Evolutionary conservation across 2,888 invertebrate species (phyloP), one percentile per base, ranked within the genome.

Genomic region (Drosophila percnosoma): DNA sequence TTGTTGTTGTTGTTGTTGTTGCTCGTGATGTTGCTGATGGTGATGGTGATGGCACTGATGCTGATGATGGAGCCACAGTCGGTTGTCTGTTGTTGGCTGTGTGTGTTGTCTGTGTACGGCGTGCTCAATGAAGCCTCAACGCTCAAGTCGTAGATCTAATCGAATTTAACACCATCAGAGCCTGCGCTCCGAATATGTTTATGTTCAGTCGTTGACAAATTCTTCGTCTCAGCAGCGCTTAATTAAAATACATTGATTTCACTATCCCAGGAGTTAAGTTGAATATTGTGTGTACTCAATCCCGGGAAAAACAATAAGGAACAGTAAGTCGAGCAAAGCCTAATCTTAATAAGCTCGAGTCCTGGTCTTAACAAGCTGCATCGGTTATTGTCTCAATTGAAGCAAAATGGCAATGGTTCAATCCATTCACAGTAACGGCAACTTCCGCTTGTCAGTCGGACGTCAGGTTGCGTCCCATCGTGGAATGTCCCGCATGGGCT

Each of bases 361-460:
- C 15, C 4, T 45, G 36, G 45, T 18, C 54, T 40, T 67, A 60
- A 60, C 13, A 51, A 29, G 27, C 34, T 36, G 49, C 33, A 15
- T 65, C 49, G 81, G 52, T 76, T 83, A 84, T 78, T 87, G 79
- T 85, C 87, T 85, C 82, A 82, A 82, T 85, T 80, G 81, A 76
- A 73, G 71, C 74, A 63, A 77, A 69, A 75, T 69, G 69, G 59
- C 55, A 68, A 61, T 57, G 63, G 70, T 59, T 62, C 57, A 70
- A 76, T 68, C 58, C 61, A 38, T 57, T 53, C 24, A n/a, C 70
- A 54, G 61, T 54, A 58, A 69, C 61, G 73, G 73, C 79, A 80
- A 89, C 89, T 88, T 87, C 87, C 88, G 88, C 79, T 87, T 87
- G 86, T 87, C 87, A 85, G 57, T 53, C 71, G 65, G 59, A 49